phyloP scores from a whole-genome alignment of 2,113 vertebrate genomes.

The Macrotus californicus region DNA sequence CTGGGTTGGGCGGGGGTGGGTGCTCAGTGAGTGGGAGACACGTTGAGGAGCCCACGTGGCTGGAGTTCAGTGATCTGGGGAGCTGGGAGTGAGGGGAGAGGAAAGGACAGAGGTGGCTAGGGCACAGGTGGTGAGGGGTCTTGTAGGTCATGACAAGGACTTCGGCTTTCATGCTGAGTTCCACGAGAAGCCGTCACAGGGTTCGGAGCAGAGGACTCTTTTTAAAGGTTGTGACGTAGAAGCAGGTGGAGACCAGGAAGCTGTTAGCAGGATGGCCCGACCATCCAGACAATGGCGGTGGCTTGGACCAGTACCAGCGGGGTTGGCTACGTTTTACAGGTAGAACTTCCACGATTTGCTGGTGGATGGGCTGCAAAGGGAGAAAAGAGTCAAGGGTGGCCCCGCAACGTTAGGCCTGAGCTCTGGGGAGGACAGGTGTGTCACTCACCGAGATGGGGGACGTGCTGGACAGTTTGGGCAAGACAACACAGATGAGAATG shows the following conservation, averaged over 20 bases:
- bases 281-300: accelerated
- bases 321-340: background rate
- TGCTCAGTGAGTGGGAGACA: accelerated
- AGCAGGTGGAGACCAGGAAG: background rate
- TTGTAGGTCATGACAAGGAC: accelerated
- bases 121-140: accelerated
- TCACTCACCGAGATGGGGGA: background rate
- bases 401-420: background rate
- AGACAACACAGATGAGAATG: background rate
- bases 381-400: background rate
- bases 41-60: accelerated
- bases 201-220: background rate
- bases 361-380: too few species aligned
- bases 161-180: background rate
- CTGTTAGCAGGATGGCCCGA: background rate
- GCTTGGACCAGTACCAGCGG: background rate
- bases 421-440: background rate
- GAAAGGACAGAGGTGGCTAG: too few species aligned
- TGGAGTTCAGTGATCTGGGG: background rate
- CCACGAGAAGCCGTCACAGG: background rate
- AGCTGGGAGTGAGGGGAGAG: background rate
- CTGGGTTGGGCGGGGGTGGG: background rate
- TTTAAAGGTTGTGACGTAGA: background rate
- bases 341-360: background rate
- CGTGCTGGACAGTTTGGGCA: accelerated